A percentile compares a stretch with the other conserved stretches of the same genome.
phyloP scores from a whole-genome alignment of 2,888 invertebrate species.

The Girardia tigrina region DNA sequence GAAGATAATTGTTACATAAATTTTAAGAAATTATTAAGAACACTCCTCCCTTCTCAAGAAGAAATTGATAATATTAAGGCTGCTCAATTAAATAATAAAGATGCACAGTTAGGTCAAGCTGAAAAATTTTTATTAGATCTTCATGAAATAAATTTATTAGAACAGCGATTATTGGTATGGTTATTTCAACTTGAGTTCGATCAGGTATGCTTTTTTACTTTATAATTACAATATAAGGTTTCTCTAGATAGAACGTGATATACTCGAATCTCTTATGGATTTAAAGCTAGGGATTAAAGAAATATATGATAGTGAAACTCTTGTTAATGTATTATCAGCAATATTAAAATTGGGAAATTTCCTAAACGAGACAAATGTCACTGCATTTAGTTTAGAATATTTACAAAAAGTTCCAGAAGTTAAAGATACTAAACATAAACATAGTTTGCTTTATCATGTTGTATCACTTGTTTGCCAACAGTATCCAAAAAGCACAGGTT shows the following conservation, averaged over 20 bases:
- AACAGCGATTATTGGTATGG: constrained; percentile 84
- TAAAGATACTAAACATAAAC: constrained; percentile 96
- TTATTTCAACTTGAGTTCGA: constrained; percentile 96
- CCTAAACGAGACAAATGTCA: constrained; percentile 75
- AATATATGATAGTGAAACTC: constrained; percentile 75
- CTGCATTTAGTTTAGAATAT: constrained; percentile 93
- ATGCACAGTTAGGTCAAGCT: constrained; percentile 68
- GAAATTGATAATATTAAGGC: constrained; percentile 88
- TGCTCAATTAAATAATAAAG: constrained; percentile 78
- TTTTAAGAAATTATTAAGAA: constrained; percentile 69
- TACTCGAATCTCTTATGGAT: constrained; percentile 95
- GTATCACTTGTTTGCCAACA: constrained; percentile 93
- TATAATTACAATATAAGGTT: neutral
- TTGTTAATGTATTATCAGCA: constrained; percentile 80
- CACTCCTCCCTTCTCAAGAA: constrained; percentile 88
- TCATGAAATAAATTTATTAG: constrained; percentile 82
- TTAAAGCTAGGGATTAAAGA: constrained; percentile 82
- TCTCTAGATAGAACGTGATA: constrained; percentile 60
- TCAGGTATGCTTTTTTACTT: constrained; percentile 44
- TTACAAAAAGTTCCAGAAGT: constrained; percentile 85
- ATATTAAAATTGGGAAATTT: constrained; percentile 87
- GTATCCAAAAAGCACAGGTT: constrained; percentile 60
- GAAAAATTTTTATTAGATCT: constrained; percentile 94
- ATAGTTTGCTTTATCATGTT: constrained; percentile 85
- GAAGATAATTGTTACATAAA: neutral